These are phyloP conservation scores for Jaculus jaculus DNA, from an alignment of 2,113 vertebrate genomes.

Conservation along the genomic window DNA sequence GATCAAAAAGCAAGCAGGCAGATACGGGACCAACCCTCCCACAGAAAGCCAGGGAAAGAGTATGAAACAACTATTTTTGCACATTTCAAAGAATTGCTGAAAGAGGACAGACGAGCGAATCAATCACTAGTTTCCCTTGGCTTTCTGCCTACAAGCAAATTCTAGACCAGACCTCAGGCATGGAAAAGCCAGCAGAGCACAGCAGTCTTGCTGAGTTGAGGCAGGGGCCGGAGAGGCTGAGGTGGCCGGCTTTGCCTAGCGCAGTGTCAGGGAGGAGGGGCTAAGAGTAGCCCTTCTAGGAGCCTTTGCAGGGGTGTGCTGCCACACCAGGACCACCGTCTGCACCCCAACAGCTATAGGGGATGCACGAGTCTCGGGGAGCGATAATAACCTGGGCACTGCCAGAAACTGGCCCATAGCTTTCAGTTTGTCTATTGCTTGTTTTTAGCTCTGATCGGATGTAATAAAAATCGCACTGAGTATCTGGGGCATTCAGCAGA, in stretches of 20 bases:
- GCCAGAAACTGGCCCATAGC: neutral
- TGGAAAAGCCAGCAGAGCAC: neutral
- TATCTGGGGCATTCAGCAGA: neutral
- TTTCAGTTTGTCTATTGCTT: neutral
- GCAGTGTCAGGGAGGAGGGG: neutral
- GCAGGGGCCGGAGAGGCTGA: neutral
- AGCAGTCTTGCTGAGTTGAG: neutral
- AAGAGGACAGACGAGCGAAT: neutral
- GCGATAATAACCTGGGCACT: neutral
- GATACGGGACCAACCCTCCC: neutral
- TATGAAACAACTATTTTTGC: neutral
- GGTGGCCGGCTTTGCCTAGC: neutral
- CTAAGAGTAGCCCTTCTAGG: neutral
- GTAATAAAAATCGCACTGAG: neutral
- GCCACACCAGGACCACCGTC: neutral
- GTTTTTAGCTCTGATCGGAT: neutral
- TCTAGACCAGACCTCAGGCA: neutral
- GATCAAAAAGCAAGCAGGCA: neutral
- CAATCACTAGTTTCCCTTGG: neutral
- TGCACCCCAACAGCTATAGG: too few species aligned
- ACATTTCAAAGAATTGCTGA: neutral
- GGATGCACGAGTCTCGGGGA: neutral
- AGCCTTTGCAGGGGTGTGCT: neutral
- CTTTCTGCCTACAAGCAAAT: constrained; percentile 16
- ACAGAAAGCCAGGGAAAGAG: neutral